Conservation (phyloP, 2,113 vertebrate species). For the Garra rufa region DNA sequence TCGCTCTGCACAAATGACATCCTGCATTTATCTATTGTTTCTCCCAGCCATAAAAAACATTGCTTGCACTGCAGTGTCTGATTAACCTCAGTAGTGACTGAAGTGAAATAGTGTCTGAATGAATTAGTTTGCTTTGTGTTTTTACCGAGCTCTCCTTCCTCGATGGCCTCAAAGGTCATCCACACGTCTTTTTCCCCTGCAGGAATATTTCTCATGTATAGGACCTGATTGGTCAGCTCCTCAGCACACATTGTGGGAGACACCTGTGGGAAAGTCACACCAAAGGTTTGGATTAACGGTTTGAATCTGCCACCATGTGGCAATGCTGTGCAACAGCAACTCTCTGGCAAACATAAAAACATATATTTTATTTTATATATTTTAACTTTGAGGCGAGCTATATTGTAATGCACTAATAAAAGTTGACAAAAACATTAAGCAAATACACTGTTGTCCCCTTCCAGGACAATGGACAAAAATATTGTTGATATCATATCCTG, state of each 20-base stretch:
- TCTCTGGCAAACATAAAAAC: background rate
- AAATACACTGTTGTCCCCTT: too few relatives aligned
- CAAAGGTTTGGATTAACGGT: conserved; percentile 1
- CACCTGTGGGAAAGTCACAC: conserved; percentile 77
- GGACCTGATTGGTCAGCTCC: conserved; percentile 95
- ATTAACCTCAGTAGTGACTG: conserved; percentile 45
- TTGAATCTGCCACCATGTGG: conserved; percentile 47
- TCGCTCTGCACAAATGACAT: conserved; percentile 76
- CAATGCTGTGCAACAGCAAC: conserved; percentile 28
- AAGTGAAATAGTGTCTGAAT: background rate
- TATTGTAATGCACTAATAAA: background rate
- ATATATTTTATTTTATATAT: background rate
- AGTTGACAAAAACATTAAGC: too few relatives aligned
- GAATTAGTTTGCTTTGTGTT: background rate
- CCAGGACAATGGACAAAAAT: too few relatives aligned
- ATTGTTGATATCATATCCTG: too few relatives aligned
- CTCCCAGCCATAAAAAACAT: background rate
- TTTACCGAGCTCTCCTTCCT: conserved; percentile 93
- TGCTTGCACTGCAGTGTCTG: background rate
- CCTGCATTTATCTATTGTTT: conserved; percentile 1
- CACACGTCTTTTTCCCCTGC: conserved; percentile 87
- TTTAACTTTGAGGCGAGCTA: background rate
- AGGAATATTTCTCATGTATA: conserved; percentile 89
- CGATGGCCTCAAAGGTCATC: conserved; percentile 92
- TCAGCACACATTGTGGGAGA: conserved; percentile 93